Evolutionary conservation across 2,888 invertebrate species (phyloP), one percentile per base, ranked within the genome.

Genomic region (Chaitophorus viminalis): DNA sequence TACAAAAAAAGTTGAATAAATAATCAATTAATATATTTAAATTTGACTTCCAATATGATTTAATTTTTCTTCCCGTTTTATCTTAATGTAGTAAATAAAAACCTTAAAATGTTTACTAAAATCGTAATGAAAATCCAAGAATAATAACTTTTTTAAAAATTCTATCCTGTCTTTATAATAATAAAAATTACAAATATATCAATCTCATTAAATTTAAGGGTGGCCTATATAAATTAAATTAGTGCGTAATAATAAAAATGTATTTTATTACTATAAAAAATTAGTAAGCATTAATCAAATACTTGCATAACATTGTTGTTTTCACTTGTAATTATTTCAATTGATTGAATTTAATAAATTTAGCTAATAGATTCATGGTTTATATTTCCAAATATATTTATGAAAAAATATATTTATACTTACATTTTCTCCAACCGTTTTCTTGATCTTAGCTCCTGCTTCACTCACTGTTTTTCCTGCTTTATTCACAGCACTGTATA

Each of bases 351-450:
- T 74, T 2, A 74, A 74, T 74, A 8, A 11, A 74, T 17, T 74
- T 21, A 74, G 1, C 25, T 33, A 74, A 17, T n/a, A 39, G 21
- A 81, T 21, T 39, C 8, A 87, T 74, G 1, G 65, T 52, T 29
- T 70, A 29, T 70, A 75, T 4, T 25, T 17, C 17, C 54, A 29
- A 39, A 6, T 39, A 60, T n/a, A 75, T 75, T n/a, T 3, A 74
- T 74, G 8, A 18, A 6, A 25, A 75, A 75, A 21, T 76, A 76
- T 39, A 18, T 54, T 39, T 1, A n/a, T 39, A 84, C 96, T 95
- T 92, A 97, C 97, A 92, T 97, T 98, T 93, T 98, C 97, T 92
- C 98, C 98, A 90, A 98, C 98, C 90, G 97, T 96, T 92, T 98
- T 97, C 93, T 98, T 98, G 91, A 98, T 96, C 93, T 98, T 97